Conservation (phyloP, 1,140 invertebrate genomes). For the Nylanderia fulva region DNA sequence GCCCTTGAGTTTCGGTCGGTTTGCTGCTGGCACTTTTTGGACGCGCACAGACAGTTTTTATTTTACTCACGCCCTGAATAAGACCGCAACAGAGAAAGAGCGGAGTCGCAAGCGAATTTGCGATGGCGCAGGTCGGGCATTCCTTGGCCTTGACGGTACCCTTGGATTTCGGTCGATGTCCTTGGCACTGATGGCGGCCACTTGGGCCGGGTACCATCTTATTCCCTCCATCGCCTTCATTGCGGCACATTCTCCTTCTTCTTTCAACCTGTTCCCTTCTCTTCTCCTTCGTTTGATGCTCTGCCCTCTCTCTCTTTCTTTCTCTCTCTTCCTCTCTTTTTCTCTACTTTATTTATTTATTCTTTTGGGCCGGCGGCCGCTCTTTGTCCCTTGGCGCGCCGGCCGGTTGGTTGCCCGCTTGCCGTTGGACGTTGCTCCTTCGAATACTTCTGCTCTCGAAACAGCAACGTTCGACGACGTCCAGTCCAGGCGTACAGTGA, state of each 20-base stretch:
- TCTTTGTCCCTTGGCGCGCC: constrained; percentile 81
- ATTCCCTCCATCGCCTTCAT: constrained; percentile 71
- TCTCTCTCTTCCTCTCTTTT: constrained; percentile 30
- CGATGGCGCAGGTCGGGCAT: constrained; percentile 67
- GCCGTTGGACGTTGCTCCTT: constrained; percentile 72
- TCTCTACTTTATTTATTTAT: constrained; percentile 81
- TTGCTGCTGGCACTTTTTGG: constrained; percentile 36
- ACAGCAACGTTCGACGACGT: constrained; percentile 79
- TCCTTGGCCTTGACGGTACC: constrained; percentile 72
- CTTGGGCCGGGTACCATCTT: constrained; percentile 76
- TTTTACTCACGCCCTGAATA: constrained; percentile 57
- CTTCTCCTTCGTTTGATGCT: constrained; percentile 9
- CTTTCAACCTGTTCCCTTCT: constrained; percentile 42
- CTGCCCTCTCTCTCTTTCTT: not conserved
- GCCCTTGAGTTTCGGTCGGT: constrained; percentile 58
- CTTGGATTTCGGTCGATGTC: constrained; percentile 77
- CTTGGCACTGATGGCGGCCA: constrained; percentile 78
- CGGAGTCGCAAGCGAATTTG: constrained; percentile 69
- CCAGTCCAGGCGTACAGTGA: constrained; percentile 52
- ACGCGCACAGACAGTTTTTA: constrained; percentile 49
- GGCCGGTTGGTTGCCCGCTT: constrained; percentile 68
- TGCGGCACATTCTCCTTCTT: constrained; percentile 61
- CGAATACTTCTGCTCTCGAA: constrained; percentile 78
- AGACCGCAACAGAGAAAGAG: constrained; percentile 39
- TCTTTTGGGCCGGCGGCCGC: constrained; percentile 81